Base-by-base conservation (phyloP, 2,113 vertebrate species). In the Xenotilapia leptura region DNA sequence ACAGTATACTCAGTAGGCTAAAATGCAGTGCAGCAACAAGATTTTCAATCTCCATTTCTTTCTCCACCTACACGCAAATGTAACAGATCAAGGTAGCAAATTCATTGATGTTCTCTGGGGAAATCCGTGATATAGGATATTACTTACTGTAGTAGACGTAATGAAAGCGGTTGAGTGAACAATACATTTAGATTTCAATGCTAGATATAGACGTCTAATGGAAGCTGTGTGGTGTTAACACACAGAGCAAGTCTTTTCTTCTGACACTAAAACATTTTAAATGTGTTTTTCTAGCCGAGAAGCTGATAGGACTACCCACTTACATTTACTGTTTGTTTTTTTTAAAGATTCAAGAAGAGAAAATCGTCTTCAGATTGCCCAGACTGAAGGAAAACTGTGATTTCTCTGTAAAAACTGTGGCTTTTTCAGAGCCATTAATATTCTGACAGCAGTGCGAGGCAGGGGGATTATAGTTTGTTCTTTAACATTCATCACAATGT, bases 401-500 rank as follows among this genome's bases (percentile, higher is more conserved):
- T 91, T 79, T 87, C 79, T 73, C 65, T 11, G 28, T 40, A 40
- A 81, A 68, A 83, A 36, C 83, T 62, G 10, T 17, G 86, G 56
- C 86, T 23, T 45, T 31, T 49, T 85, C 56, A 82, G 42, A 65
- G 45, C 28, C 47, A 86, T 92, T 92, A 85, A 90, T 87, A 94
- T 92, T 94, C 93, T 54, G 79, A 85, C 77, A 87, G 68, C 70
- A 42, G 70, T 82, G 9, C 33, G 6, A 60, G 54, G 81, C 68
- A 55, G 56, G 84, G 83, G 84, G 58, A 90, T 86, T 85, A 84
- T 88, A 65, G 79, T 84, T 86, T 88, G 81, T 88, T 91, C 88
- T 93, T 93, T 89, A 94, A 93, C 88, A 92, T 89, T 86, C 91
- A 89, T 89, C 77, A 51, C 91, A 89, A 83, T 86, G 90, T 89